phyloP scores from a whole-genome alignment of 2,797 vertebrate species.

The Catamblyrhynchus diadema region DNA sequence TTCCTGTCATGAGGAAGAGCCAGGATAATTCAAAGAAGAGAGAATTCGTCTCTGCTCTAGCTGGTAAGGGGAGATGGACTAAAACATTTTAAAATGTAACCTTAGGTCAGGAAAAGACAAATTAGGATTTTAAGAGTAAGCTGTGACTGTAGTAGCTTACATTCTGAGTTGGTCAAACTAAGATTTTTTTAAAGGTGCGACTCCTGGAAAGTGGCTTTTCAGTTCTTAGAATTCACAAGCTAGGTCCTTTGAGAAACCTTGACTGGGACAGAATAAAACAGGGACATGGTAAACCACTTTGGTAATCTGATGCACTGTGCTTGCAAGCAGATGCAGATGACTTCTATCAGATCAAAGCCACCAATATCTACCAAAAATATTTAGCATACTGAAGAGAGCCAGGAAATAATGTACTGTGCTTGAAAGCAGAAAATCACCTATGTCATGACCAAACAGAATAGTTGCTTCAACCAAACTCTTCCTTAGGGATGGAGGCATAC shows the following conservation, averaged over 20 bases:
- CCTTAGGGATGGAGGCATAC: not conserved
- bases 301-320: not conserved
- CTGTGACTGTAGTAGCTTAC: not conserved
- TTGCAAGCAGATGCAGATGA: not conserved
- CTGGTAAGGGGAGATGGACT: not conserved
- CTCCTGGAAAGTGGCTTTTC: not conserved
- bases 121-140: not conserved
- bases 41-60: not conserved
- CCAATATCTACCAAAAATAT: not conserved
- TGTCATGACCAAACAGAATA: not conserved
- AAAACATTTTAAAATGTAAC: not conserved
- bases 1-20: fast-evolving
- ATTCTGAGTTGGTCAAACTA: not conserved
- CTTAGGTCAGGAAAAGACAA: not conserved
- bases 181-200: not conserved
- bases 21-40: not conserved
- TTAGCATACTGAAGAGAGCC: not conserved
- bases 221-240: not conserved
- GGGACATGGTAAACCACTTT: not conserved
- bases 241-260: not conserved
- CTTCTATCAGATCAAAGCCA: not conserved
- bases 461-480: not conserved
- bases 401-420: not conserved
- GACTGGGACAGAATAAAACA: not conserved
- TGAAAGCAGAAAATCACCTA: not conserved